A percentile compares a stretch with the other conserved stretches of the same genome.
These are phyloP conservation scores for Hipparchia semele DNA, from an alignment of 2,888 invertebrate genomes.

Conservation along the genomic window DNA sequence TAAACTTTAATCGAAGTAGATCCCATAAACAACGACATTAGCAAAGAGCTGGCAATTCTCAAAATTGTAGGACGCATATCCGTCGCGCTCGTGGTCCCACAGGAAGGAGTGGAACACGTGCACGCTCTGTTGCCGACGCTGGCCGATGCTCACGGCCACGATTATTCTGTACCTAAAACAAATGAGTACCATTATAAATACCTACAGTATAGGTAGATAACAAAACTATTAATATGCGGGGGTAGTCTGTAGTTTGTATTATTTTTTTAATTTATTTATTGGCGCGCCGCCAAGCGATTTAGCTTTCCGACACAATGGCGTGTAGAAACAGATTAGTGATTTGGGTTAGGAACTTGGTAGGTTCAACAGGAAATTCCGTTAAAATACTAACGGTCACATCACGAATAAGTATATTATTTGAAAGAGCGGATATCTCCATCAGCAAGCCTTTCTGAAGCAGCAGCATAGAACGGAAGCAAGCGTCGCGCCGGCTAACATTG, in stretches of 20 bases:
- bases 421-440: neutral
- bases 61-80: constrained; percentile 82
- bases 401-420: neutral
- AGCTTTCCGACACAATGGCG: too few relatives aligned
- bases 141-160: constrained; percentile 85
- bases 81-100: constrained; percentile 87
- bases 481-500: constrained; percentile 54
- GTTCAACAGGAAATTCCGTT: neutral
- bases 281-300: too few relatives aligned
- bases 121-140: constrained; percentile 86
- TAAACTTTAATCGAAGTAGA: constrained; percentile 85
- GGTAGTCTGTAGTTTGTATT: too few relatives aligned
- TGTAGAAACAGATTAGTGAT: neutral
- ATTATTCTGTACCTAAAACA: constrained; percentile 86
- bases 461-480: constrained; percentile 46
- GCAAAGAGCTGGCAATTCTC: constrained; percentile 86
- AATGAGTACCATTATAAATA: too few relatives aligned
- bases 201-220: too few relatives aligned
- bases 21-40: constrained; percentile 85
- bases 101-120: constrained; percentile 85
- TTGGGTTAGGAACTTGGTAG: neutral
- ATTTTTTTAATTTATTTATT: too few relatives aligned
- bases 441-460: constrained; percentile 34
- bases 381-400: neutral
- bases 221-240: too few relatives aligned